Percentiles rank a stretch among this genome's conserved stretches.
phyloP scores from a whole-genome alignment of 1,140 invertebrate species.

The Nilaparvata lugens region DNA sequence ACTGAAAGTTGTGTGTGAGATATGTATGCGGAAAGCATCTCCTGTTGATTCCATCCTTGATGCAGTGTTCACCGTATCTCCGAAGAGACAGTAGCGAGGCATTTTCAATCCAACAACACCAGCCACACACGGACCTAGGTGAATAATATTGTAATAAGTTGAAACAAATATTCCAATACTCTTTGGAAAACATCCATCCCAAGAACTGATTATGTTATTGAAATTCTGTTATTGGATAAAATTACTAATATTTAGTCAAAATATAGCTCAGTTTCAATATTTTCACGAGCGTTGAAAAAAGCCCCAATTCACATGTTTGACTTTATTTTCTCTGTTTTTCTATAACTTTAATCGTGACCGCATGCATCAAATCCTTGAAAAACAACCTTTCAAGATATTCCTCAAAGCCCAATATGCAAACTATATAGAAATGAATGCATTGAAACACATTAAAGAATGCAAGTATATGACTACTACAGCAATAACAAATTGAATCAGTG shows the following conservation, averaged over 20 bases:
- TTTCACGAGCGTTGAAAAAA: not conserved
- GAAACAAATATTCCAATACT: not conserved
- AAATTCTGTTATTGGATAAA: not conserved
- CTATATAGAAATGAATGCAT: no score
- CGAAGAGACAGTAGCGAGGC: conserved; percentile 85
- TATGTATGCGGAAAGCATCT: conserved; percentile 60
- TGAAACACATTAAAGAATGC: no score
- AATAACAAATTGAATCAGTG: no score
- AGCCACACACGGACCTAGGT: conserved; percentile 47
- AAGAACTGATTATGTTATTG: not conserved
- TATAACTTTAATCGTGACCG: no score
- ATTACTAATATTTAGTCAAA: not conserved
- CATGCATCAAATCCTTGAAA: no score
- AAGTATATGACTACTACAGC: no score
- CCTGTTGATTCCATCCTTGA: conserved; percentile 60
- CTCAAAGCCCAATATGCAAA: no score
- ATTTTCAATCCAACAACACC: conserved; percentile 79
- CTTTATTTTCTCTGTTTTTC: no score
- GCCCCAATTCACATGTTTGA: not conserved
- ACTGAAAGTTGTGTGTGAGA: conserved; percentile 53
- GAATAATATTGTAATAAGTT: conserved; percentile 25
- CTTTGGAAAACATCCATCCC: not conserved
- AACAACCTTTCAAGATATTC: no score
- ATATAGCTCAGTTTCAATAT: not conserved
- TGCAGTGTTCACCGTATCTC: conserved; percentile 77